Evolutionary conservation across 2,797 vertebrate species (phyloP), one percentile per base, ranked within the genome.

Genomic region (Xiphophorus birchmanni): DNA sequence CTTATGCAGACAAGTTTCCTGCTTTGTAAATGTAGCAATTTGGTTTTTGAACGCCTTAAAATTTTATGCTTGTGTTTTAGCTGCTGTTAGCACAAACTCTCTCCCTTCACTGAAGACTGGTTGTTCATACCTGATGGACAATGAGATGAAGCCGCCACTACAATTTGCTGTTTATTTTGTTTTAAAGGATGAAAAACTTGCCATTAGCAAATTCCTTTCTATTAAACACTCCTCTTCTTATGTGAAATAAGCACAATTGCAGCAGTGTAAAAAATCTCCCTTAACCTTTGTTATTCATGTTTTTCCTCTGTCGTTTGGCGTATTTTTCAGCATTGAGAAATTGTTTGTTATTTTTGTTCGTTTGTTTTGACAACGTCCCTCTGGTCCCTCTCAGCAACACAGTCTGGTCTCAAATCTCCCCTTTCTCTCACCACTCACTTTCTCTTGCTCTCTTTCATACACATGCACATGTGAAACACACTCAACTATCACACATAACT

Each of bases 361-460:
- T 98, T 98, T 97, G 97, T 97, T 98, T 97, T 97, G 97, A 97
- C 97, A 97, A 97, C 97, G 97, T 98, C 97, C 97, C 96, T 98
- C 95, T 95, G 96, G 96, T 96, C 95, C 95, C 96, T 96, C 96
- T 96, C 96, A 95, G 94, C 94, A 89, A 95, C 86, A 95, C 95
- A 88, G 95, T 91, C 95, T 89, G 94, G 93, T 90, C 86, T 95
- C 88, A 92, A 87, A 93, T 90, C 89, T 84, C 58, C 82, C 45
- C 32, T 7, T 12, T 40, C 80, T 67, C 72, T 71, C 77, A 48
- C 54, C 81, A 45, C 48, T 47, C 76, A 65, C 48, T 37, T 42
- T 90, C 82, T 54, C 81, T 37, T 77, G 15, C 79, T 52, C 78
- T 63, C 77, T 54, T 79, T 40, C 40, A 60, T 32, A 78, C 75